Base-by-base conservation (phyloP, 2,888 invertebrate genomes). In the Callyntrura guangdongensis region DNA sequence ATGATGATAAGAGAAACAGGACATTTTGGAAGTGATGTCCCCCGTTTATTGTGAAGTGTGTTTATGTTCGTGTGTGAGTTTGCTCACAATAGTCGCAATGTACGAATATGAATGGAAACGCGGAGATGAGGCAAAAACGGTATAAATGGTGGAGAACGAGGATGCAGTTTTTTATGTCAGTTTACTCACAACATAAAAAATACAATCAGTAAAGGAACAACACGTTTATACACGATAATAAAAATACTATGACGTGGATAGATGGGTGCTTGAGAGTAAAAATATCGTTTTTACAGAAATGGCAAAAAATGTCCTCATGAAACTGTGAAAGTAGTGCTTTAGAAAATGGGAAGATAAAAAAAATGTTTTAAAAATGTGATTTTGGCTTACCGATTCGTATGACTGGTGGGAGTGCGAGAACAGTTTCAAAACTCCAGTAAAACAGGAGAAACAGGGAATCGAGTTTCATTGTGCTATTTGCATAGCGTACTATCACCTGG, bases 301-400 rank as follows among this genome's bases (percentile, higher is more conserved):
- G 53, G n/a, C 1, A 3, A 61, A 22, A 61, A 20, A 61, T 20
- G 6, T 22, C 17, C 11, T 8, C 53, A 36, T 36, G 36, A 36
- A 53, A 53, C 4, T 2, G 14, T 5, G 14, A 53, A 53, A 53
- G 53, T 53, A 53, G 4, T 2, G 53, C 14, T 53, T 53, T 14
- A 56, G 56, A 22, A 64, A 36, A 36, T 69, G 17, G 17, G 0
- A 25, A 8, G 53, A 77, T 25, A 17, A 69, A 25, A 67, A n/a
- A 25, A 77, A 74, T 22, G n/a, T 20, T 20, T 12, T 22, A 64
- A 20, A 27, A n/a, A 59, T 56, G 20, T 74, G 14, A 14, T 36
- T 36, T 36, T 36, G n/a, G 84, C 93, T 93, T 92, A 93, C 93
- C 93, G 77, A 93, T 93, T 87, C 93, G 91, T 11, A 93, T 92